Evolutionary conservation across 2,888 invertebrate genomes (phyloP), one percentile per base, ranked within the genome.

Genomic region (Rhimphoctona megacephalus): DNA sequence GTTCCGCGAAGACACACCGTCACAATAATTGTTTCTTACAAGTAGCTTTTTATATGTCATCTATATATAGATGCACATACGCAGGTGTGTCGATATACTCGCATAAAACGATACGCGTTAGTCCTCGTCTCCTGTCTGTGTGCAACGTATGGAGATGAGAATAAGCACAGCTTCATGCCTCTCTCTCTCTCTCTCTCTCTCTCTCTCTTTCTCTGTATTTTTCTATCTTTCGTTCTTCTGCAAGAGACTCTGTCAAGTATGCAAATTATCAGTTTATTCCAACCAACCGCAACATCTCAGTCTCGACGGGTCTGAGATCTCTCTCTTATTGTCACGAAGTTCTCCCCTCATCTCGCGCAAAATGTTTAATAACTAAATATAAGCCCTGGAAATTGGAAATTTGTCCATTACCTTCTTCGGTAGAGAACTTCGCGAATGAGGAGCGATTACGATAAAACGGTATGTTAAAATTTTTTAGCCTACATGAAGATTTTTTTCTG

Each of bases 11-110:
- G 76, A 81, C 69, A 83, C 81, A 78, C 76, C 73, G 82, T 84
- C 80, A 85, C 87, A 86, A 88, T 88, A 85, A 88, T 89, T 87
- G 85, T 87, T 88, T 87, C 85, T 88, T 86, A 86, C 81, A 82
- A 81, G 46, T 76, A 76, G 79, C 57, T 83, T 83, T 54, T 82
- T 81, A 85, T 87, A 83, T 67, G 66, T 66, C 49, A 30, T 49
- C 61, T 81, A 66, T 81, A 73, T 39, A 66, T n/a, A 61, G 25
- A 73, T 66, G n/a, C n/a, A 46, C 30, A 64, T n/a, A n/a, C n/a
- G n/a, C 46, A 46, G 64, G 22, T 9, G 78, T 81, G 83, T 87
- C 83, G 85, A 85, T 86, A 64, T 70, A 61, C 70, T 61, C 22
- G 39, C 64, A 80, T 52, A 70, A 70, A 57, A 80, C 39, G 54